These are phyloP conservation scores for Monoplex corrugatus DNA, from an alignment of 2,888 invertebrate species.

Conservation along the genomic window DNA sequence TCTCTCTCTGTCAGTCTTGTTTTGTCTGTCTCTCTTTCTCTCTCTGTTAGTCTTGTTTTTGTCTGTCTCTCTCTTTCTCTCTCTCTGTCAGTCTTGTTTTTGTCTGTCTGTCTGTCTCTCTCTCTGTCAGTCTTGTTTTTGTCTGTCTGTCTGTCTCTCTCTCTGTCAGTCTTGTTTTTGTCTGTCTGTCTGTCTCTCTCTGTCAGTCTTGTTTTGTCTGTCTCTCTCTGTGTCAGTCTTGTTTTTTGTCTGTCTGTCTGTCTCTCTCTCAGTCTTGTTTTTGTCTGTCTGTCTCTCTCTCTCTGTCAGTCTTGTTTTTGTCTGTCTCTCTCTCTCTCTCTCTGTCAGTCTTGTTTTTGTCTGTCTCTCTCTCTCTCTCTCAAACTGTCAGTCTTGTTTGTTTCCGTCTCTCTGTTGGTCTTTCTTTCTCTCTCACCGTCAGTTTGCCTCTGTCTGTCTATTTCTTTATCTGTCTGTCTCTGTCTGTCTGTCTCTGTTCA, in stretches of 20 bases:
- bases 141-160: too few relatives aligned
- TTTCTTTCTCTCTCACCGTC: background rate
- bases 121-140: too few relatives aligned
- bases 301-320: background rate
- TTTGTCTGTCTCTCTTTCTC: too few relatives aligned
- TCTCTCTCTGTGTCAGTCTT: background rate
- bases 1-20: too few relatives aligned
- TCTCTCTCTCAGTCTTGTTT: background rate
- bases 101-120: too few relatives aligned
- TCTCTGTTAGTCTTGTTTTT: too few relatives aligned
- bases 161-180: too few relatives aligned
- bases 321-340: background rate
- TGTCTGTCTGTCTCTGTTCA: background rate
- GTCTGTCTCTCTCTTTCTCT: too few relatives aligned
- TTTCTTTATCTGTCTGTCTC: background rate
- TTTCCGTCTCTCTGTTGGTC: background rate
- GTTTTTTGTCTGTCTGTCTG: background rate
- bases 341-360: background rate
- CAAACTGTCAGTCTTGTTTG: background rate
- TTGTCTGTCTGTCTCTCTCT: background rate
- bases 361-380: background rate
- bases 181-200: background rate
- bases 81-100: too few relatives aligned
- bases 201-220: background rate
- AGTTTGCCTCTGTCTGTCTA: background rate